These are phyloP conservation scores for Hippasteria phrygiana DNA, from an alignment of 53 echinoderm and acorn worm species.

Conservation along the genomic window DNA sequence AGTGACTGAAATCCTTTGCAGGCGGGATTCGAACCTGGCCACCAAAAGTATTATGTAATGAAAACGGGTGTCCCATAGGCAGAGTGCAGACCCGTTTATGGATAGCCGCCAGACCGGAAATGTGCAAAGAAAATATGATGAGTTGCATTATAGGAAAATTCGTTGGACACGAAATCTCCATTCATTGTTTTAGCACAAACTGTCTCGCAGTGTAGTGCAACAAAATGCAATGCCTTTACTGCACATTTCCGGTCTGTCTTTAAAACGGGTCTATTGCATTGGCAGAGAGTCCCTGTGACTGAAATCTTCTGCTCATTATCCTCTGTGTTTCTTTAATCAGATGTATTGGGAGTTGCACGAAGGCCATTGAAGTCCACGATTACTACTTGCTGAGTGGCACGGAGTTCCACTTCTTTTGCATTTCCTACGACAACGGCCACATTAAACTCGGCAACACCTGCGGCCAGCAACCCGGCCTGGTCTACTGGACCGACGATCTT, in stretches of 20 bases:
- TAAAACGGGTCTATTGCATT: neutral
- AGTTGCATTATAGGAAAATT: too few relatives aligned
- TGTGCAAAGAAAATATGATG: too few relatives aligned
- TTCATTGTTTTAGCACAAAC: neutral
- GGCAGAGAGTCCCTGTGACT: neutral
- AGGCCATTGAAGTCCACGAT: conserved; percentile 30
- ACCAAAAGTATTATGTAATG: too few relatives aligned
- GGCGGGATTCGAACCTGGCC: too few relatives aligned
- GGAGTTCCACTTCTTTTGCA: conserved; percentile 45
- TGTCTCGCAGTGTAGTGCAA: neutral
- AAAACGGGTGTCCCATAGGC: too few relatives aligned
- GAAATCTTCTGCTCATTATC: neutral
- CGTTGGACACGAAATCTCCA: neutral
- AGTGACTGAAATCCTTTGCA: too few relatives aligned
- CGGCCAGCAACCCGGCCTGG: conserved; percentile 28
- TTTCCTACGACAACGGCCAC: conserved; percentile 45
- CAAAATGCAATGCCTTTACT: too few relatives aligned
- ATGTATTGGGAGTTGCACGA: conserved; percentile 42
- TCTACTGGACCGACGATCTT: conserved; percentile 30
- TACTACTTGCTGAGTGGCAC: conserved; percentile 15
- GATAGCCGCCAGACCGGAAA: too few relatives aligned
- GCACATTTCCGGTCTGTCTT: neutral
- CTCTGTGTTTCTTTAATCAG: neutral
- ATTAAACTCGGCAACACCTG: conserved; percentile 25
- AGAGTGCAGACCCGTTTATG: too few relatives aligned